Evolutionary conservation across 2,888 invertebrate genomes (phyloP), one percentile per base, ranked within the genome.

Genomic region (Odontocerum albicorne): DNA sequence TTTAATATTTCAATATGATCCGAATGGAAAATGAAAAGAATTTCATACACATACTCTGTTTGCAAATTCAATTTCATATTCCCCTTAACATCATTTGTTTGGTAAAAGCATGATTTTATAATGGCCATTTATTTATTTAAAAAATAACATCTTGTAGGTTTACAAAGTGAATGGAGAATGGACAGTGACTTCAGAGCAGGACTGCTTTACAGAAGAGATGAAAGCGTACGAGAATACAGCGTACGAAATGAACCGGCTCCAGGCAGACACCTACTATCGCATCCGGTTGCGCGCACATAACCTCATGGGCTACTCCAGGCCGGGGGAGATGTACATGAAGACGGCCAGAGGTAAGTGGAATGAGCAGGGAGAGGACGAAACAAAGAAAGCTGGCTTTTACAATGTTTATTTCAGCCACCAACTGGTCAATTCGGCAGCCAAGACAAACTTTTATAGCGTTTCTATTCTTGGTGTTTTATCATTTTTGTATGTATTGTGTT

Each of bases 211-310:
- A 35, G 78, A 81, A 56, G 82, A 86, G 56, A 73, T 84, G 31
- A 82, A 82, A 63, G 83, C 85, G 40, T 80, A 79, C 47, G 78
- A 81, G 63, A 83, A 85, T 54, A 84, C 85, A 50, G 79, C 73
- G 59, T 84, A 82, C 64, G 86, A 86, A 73, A 77, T 95, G 67
- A 80, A 80, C 60, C 74, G 80, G 12, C 80, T 96, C 15, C 76
- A 77, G 49, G 85, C 93, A 1, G 89, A 92, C 68, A 89, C 91
- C 3, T 85, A 84, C 62, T 96, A 96, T 77, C 85, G 84, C 67
- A 86, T 93, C 66, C 89, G 92, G 67, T 77, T 96, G 53, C 80
- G 85, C 63, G 96, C 95, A 38, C 89, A 88, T 70, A 96, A 96
- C 72, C 75, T 83, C 17, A 88, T 95, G 60, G 96, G 95, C 53